Evolutionary conservation across 1,140 invertebrate genomes (phyloP), one percentile per base, ranked within the genome.

Genomic region (Chelonus insularis): DNA sequence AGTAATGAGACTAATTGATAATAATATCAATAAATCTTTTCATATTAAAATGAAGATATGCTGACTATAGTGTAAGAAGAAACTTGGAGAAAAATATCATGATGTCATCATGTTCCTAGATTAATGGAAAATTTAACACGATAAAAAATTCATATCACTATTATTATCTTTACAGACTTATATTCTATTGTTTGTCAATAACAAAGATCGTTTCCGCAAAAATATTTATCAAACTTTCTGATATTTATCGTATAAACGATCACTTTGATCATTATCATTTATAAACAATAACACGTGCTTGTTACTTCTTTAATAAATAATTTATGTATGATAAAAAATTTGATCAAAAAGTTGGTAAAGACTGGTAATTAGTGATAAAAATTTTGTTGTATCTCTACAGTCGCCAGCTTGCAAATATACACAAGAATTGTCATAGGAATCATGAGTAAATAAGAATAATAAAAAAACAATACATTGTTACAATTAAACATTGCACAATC

Each of bases 401-500:
- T 36, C 50, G 50, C 32, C 50, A 36, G n/a, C 6, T 25, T 52
- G 50, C 32, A 52, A 52, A 52, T 29, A 51, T 29, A 25, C 32
- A 11, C 32, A 34, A n/a, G n/a, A n/a, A n/a, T n/a, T n/a, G n/a
- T n/a, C n/a, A n/a, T n/a, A n/a, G n/a, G n/a, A n/a, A n/a, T n/a
- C n/a, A n/a, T n/a, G n/a, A n/a, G 12, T 9, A 51, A 9, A 29
- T 52, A 52, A 32, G 18, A 14, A 18, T 12, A 34, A 52, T 36
- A 25, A 18, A 21, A 52, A 52, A 36, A 36, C 50, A 52, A 36
- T 52, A 52, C 34, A 37, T 52, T 52, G 50, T 36, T 52, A 52
- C 34, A 50, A 23, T 50, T 37, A 18, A 52, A 36, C 6, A 52
- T 52, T 36, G 50, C 23, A 9, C 32, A 36, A 52, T n/a, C n/a